Evolutionary conservation across 92 coral and sea anemone species (phyloP), one percentile per base, ranked within the genome.

Genomic region (Phenganax marumi): DNA sequence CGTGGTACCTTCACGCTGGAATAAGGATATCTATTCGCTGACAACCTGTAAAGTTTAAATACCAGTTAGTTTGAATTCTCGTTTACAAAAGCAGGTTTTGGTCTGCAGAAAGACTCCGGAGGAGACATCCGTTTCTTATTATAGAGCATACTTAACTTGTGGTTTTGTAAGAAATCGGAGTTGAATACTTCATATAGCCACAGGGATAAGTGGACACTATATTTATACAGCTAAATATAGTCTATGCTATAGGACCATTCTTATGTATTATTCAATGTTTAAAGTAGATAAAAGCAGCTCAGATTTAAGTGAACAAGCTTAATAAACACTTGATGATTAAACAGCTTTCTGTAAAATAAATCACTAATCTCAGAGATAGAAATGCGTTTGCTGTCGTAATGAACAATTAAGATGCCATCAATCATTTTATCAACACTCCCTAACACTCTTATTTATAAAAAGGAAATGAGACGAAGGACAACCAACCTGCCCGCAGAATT

Each of bases 391-490:
- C 21, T 22, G 47, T 56, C 16, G 23, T 78, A 72, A 78, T 72
- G 83, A 78, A 78, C 83, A 78, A 78, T 78, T 78, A 78, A 78
- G 63, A 78, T 78, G n/a, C 83, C 73, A 78, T 78, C 83, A 78
- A 78, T 78, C 83, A 78, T 78, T 78, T 66, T 66, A 47, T 56
- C 68, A 78, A 57, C 83, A n/a, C 33, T 47, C 21, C 17, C 48
- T 78, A 78, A 55, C 1, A 55, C 82, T 62, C 72, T 61, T 61
- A 61, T 18, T 23, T 47, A 0, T 17, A 48, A n/a, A 33, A 66
- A 66, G 72, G 72, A 66, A 66, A 66, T 66, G 72, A 33, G 50
- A 19, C 17, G 3, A 24, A 66, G 72, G 17, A 33, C 6, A 66
- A 66, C 17, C 8, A 25, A 66, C 1, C 25, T 21, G 33, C 33